phyloP scores from a whole-genome alignment of 2,888 invertebrate genomes.

The Cantharis lateralis region DNA sequence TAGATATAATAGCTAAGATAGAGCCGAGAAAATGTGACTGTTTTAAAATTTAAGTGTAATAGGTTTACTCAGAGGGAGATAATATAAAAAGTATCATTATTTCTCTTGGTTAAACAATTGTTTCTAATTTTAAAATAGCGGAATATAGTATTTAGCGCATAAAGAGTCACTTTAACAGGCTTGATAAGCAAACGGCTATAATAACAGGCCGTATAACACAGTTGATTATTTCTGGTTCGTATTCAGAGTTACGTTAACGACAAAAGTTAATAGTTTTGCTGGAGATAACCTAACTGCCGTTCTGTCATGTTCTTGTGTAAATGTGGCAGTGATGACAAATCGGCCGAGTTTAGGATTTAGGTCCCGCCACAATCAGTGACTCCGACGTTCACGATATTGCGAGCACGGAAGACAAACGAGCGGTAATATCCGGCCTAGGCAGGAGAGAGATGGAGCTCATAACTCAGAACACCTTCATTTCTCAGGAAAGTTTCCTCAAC shows the following conservation, averaged over 20 bases:
- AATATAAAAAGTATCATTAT: constrained; percentile 54
- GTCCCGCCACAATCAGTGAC: constrained; percentile 45
- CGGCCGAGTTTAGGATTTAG: constrained; percentile 48
- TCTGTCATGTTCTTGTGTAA: constrained; percentile 32
- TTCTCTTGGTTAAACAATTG: constrained; percentile 51
- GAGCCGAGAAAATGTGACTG: constrained; percentile 55
- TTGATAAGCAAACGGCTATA: constrained; percentile 45
- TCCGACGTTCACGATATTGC: constrained; percentile 47
- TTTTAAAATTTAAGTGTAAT: constrained; percentile 57
- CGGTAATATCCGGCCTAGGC: constrained; percentile 54
- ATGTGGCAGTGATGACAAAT: constrained; percentile 45
- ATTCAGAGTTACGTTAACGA: constrained; percentile 30
- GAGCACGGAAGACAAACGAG: constrained; percentile 53
- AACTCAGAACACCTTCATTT: constrained; percentile 54
- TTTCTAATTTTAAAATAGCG: constrained; percentile 52
- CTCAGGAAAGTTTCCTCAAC: constrained; percentile 43
- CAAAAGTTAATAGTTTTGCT: constrained; percentile 29
- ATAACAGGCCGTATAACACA: constrained; percentile 40
- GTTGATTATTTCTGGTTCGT: constrained; percentile 32
- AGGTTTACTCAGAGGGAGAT: constrained; percentile 53
- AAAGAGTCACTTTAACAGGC: constrained; percentile 47
- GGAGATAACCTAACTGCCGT: constrained; percentile 30
- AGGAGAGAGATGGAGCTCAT: constrained; percentile 52
- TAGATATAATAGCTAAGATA: constrained; percentile 54
- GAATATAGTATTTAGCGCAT: constrained; percentile 49